Conservation (phyloP, 2,113 vertebrate species). For the Vulpes lagopus region DNA sequence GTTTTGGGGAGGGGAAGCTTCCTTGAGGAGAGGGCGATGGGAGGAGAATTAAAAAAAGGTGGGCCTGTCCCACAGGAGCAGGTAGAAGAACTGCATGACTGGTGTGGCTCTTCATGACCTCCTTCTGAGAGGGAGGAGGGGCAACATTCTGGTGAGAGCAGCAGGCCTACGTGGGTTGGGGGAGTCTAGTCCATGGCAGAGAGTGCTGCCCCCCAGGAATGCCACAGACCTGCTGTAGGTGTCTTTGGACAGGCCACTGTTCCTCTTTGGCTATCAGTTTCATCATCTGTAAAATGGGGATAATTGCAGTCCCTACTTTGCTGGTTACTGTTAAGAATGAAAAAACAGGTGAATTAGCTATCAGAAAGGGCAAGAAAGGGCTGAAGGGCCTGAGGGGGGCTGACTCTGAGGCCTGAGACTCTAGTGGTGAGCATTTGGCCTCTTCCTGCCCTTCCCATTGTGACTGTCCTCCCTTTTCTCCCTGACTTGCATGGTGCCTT, state of each 20-base stretch:
- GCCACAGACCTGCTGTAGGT: not conserved
- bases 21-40: not conserved
- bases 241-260: not conserved
- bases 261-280: not conserved
- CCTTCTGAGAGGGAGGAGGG: not conserved
- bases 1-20: not conserved
- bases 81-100: not conserved
- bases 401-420: not conserved
- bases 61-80: not conserved
- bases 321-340: not conserved
- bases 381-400: not conserved
- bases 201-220: not conserved
- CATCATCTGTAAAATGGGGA: not conserved
- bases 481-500: not conserved
- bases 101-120: not conserved
- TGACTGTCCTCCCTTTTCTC: not conserved
- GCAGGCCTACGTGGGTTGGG: not conserved
- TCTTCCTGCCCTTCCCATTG: not conserved
- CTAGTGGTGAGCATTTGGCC: too few relatives aligned
- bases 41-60: not conserved
- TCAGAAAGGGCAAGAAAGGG: not conserved
- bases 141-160: not conserved
- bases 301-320: not conserved
- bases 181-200: fast-evolving
- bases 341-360: not conserved